A percentile compares a stretch with the other conserved stretches of the same genome.
phyloP scores from a whole-genome alignment of 2,113 vertebrate genomes.

The Leucosticte australis region DNA sequence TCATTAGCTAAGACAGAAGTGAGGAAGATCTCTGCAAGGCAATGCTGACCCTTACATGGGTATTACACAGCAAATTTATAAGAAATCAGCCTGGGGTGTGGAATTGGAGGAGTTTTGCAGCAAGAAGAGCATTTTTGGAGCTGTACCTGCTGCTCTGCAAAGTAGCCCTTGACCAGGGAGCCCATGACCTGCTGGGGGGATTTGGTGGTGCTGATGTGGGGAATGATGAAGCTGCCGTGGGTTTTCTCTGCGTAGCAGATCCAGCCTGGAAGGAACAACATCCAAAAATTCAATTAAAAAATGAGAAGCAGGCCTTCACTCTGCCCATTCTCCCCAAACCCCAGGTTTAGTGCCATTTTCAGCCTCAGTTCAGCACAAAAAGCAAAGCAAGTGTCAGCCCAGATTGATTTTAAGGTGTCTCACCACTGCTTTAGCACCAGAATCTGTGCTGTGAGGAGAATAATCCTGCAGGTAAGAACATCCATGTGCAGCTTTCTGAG shows the following conservation, averaged over 20 bases:
- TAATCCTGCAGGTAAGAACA: not conserved
- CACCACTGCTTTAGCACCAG: not conserved
- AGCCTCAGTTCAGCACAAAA: not conserved
- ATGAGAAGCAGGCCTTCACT: rapidly evolving
- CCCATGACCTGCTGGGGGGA: conserved; percentile 98
- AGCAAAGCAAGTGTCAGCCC: not conserved
- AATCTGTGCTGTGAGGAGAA: not conserved
- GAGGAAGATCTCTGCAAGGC: not conserved
- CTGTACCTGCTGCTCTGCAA: conserved; percentile 84
- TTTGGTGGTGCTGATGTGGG: conserved; percentile 88
- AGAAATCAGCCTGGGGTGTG: rapidly evolving
- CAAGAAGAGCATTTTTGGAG: not conserved
- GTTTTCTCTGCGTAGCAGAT: conserved; percentile 98
- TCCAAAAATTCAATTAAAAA: not conserved
- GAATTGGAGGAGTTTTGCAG: not conserved
- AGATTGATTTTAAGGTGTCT: rapidly evolving
- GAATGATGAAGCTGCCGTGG: conserved; percentile 87
- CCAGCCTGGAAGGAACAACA: conserved; percentile 80
- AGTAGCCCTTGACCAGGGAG: conserved; percentile 87
- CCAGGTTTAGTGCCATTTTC: not conserved
- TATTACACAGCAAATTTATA: not conserved
- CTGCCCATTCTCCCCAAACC: not conserved
- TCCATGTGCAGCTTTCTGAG: not conserved
- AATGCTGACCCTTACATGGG: not conserved
- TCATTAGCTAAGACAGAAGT: not conserved